phyloP scores from a whole-genome alignment of 2,113 vertebrate species.

The Oncorhynchus masou region DNA sequence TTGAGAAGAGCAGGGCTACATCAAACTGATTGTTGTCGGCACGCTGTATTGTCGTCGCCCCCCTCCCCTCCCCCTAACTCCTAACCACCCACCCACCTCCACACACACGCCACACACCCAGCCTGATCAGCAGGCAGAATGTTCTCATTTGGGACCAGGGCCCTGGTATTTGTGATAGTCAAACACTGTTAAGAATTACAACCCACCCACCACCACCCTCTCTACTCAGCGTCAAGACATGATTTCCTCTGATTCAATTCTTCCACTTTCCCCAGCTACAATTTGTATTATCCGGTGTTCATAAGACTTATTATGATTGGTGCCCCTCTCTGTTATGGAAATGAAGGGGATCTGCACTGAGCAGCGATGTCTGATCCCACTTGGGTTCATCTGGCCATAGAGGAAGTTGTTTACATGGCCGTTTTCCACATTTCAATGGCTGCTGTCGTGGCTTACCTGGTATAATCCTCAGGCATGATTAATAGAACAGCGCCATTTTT shows the following conservation, averaged over 20 bases:
- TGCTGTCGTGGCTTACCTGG: not conserved
- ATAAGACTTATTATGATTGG: constrained; percentile 22
- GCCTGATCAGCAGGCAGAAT: not conserved
- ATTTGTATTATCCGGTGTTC: constrained; percentile 6
- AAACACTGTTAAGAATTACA: constrained; percentile 14
- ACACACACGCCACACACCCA: not conserved
- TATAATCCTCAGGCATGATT: not conserved
- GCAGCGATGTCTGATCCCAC: not conserved
- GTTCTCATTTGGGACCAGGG: not conserved
- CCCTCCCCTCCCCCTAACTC: constrained; percentile 1
- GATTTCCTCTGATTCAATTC: constrained; percentile 1
- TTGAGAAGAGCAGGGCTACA: constrained; percentile 49
- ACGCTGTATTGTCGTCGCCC: constrained; percentile 34
- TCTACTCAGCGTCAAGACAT: constrained; percentile 9
- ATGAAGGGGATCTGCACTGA: not conserved
- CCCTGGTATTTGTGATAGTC: constrained; percentile 2
- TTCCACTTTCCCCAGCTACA: constrained; percentile 9
- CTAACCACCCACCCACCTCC: not conserved
- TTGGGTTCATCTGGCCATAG: not conserved
- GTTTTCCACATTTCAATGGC: constrained; percentile 18
- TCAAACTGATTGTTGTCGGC: constrained; percentile 53
- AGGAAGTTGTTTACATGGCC: not conserved
- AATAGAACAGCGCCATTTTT: not conserved
- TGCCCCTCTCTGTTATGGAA: not conserved
- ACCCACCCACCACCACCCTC: not conserved